A percentile compares a stretch with the other conserved stretches of the same genome.
These are phyloP conservation scores for Anastrepha obliqua DNA, from an alignment of 1,140 invertebrate genomes.

Conservation along the genomic window DNA sequence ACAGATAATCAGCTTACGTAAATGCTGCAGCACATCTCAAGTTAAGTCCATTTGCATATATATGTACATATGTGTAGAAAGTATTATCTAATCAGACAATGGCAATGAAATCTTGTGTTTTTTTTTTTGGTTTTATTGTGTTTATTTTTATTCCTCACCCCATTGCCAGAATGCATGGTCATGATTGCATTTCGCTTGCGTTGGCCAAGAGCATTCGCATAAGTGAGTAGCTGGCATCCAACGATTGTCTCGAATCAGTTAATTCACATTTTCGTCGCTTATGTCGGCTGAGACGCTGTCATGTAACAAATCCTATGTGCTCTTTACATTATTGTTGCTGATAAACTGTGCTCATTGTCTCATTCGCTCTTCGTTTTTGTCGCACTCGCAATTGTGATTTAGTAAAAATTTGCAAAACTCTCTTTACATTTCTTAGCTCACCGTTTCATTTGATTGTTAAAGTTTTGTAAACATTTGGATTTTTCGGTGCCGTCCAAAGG, in stretches of 20 bases:
- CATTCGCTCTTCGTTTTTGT: background rate
- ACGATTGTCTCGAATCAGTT: background rate
- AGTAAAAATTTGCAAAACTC: too few relatives aligned
- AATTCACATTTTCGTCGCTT: background rate
- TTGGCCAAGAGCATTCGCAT: background rate
- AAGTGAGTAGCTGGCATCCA: background rate
- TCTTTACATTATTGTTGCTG: background rate
- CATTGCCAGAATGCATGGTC: constrained; percentile 37
- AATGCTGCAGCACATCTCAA: background rate
- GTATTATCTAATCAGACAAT: constrained; percentile 51
- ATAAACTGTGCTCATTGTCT: background rate
- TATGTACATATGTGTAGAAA: background rate
- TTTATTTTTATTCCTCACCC: constrained; percentile 36
- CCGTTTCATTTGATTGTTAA: too few relatives aligned
- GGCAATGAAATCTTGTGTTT: constrained; percentile 23
- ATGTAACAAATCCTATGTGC: background rate
- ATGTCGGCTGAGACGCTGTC: background rate
- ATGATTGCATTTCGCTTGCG: background rate
- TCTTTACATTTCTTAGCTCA: too few relatives aligned
- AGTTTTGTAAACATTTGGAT: too few relatives aligned
- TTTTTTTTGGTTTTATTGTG: constrained; percentile 8
- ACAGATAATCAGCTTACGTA: background rate
- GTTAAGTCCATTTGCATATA: too few relatives aligned
- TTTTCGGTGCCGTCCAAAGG: too few relatives aligned
- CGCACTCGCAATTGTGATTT: background rate